Conservation (phyloP, 1,140 invertebrate species). For the Archivesica marissinica region DNA sequence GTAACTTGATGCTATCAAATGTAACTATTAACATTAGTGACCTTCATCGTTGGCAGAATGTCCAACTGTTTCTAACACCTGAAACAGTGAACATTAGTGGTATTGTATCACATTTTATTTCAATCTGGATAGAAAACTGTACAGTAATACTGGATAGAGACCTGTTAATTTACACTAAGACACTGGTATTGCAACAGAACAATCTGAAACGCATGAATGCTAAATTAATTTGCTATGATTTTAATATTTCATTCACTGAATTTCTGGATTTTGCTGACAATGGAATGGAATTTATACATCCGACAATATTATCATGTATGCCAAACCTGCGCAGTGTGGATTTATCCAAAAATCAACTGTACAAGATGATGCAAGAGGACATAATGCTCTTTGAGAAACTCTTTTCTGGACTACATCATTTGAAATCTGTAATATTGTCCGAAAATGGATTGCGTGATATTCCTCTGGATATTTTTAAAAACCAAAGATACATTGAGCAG, state of each 20-base stretch:
- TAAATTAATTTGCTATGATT: background rate
- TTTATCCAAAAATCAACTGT: background rate
- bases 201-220: conserved; percentile 1
- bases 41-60: background rate
- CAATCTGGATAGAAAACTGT: background rate
- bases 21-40: background rate
- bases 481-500: background rate
- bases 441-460: background rate
- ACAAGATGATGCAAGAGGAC: background rate
- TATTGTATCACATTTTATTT: background rate
- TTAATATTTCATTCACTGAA: background rate
- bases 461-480: background rate
- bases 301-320: background rate
- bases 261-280: conserved; percentile 7
- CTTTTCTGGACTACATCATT: background rate
- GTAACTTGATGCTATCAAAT: background rate
- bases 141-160: background rate
- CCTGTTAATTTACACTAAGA: background rate
- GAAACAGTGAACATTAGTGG: background rate
- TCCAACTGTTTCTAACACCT: background rate
- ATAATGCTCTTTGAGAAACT: background rate
- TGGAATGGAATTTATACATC: conserved; percentile 9
- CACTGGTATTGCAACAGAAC: background rate
- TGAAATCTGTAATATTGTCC: background rate
- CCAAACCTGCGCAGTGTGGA: background rate